phyloP scores from a whole-genome alignment of 2,113 vertebrate species.

The Andinoacara biseriatus region DNA sequence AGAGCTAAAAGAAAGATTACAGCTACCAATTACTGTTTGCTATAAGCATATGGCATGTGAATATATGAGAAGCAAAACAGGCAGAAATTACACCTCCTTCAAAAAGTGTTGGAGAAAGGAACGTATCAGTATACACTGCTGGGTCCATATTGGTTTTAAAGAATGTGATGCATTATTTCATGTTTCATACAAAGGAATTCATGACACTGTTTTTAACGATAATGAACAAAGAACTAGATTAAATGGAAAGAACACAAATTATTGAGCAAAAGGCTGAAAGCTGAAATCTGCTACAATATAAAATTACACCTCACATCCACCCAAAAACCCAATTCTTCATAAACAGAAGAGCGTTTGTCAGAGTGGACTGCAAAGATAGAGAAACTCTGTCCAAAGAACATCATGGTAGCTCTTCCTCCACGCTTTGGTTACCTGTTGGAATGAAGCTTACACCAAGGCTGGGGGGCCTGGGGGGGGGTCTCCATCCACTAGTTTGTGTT shows the following conservation, averaged over 20 bases:
- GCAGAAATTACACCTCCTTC: not conserved
- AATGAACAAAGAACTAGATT: not conserved
- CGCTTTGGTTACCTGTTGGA: not conserved
- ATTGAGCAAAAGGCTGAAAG: not conserved
- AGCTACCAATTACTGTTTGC: not conserved
- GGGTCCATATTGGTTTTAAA: not conserved
- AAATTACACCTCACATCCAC: not conserved
- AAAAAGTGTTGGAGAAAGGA: conserved; percentile 4
- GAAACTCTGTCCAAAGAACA: too few species aligned
- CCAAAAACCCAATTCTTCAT: not conserved
- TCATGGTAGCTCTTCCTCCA: not conserved
- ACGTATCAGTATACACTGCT: not conserved
- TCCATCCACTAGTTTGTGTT: not conserved
- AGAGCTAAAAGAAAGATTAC: not conserved
- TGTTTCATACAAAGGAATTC: not conserved
- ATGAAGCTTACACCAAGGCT: not conserved
- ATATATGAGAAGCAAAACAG: not conserved
- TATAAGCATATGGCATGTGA: not conserved
- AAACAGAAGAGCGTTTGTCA: not conserved
- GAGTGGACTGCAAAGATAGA: too few species aligned
- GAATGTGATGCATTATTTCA: not conserved
- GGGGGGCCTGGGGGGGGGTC: not conserved
- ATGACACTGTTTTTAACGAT: not conserved
- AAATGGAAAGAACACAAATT: not conserved
- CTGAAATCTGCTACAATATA: not conserved